Percentiles rank a stretch among this genome's conserved stretches.
Evolutionary conservation across 2,797 vertebrate genomes (phyloP).

Genomic region (Chloroceryle inda): DNA sequence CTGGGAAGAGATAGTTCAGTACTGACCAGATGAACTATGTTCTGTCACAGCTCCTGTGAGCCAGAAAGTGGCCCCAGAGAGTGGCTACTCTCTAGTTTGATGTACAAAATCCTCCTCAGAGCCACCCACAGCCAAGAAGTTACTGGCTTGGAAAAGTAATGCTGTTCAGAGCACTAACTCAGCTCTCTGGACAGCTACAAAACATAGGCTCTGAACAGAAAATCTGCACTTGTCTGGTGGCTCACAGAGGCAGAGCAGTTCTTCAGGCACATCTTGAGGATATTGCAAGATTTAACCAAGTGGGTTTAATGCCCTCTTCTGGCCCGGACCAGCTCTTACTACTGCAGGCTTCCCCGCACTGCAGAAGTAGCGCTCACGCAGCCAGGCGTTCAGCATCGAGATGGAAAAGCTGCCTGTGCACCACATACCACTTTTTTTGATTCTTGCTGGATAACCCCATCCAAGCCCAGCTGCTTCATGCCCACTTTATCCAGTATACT

Average conservation of each 20-base stretch:
- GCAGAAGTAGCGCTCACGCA: fast-evolving
- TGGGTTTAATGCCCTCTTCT: not conserved
- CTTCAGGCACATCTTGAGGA: not conserved
- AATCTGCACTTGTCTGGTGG: not conserved
- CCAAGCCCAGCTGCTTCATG: conserved; percentile 85
- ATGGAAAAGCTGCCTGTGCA: not conserved
- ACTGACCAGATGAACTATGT: not conserved
- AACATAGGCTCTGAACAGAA: not conserved
- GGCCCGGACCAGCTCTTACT: not conserved
- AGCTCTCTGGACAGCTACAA: not conserved
- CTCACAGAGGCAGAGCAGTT: not conserved
- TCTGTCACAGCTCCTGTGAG: not conserved
- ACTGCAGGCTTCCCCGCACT: not conserved
- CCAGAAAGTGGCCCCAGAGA: not conserved
- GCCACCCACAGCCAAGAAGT: not conserved
- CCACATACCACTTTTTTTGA: conserved; percentile 85
- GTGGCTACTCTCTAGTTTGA: not conserved
- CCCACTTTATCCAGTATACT: conserved; percentile 85
- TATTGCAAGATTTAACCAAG: not conserved
- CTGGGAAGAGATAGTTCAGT: not conserved
- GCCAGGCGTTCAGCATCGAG: not conserved
- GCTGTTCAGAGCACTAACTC: not conserved
- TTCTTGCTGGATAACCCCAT: conserved; percentile 83
- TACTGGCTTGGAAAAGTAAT: not conserved
- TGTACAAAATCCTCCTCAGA: not conserved